A percentile compares a stretch with the other conserved stretches of the same genome.
These are phyloP conservation scores for Takifugu ocellatus DNA, from an alignment of 2,797 vertebrate genomes.

Conservation along the genomic window DNA sequence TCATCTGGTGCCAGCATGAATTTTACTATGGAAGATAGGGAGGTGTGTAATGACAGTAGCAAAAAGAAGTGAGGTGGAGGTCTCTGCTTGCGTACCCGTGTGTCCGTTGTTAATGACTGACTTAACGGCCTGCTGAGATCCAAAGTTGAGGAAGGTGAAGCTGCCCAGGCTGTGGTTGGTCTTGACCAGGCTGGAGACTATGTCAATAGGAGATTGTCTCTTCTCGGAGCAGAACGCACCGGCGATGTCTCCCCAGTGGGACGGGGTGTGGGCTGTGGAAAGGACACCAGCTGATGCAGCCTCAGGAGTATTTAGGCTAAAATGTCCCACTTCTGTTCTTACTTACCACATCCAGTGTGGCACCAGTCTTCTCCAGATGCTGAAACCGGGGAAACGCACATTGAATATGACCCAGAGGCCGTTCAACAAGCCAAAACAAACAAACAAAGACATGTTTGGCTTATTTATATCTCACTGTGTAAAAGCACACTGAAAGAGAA, in stretches of 20 bases:
- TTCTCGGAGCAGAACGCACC: conserved; percentile 35
- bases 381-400: conserved; percentile 14
- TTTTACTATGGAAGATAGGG: conserved; percentile 44
- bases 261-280: conserved; percentile 31
- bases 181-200: conserved; percentile 10
- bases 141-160: conserved; percentile 58
- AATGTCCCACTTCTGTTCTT: not conserved
- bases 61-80: not conserved
- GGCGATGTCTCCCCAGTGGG: conserved; percentile 24
- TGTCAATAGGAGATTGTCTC: conserved; percentile 70
- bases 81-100: conserved; percentile 38
- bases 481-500: too few relatives aligned
- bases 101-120: conserved; percentile 44
- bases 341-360: conserved; percentile 61
- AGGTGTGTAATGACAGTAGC: not conserved
- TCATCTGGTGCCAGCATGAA: conserved; percentile 16
- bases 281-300: not conserved
- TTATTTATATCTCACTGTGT: too few relatives aligned
- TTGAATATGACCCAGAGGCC: too few relatives aligned
- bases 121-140: conserved; percentile 10
- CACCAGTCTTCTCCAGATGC: conserved; percentile 55
- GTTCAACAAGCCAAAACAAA: too few relatives aligned
- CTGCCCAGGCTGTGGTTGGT: conserved; percentile 8
- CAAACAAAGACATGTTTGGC: too few relatives aligned
- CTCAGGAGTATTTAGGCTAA: not conserved